These are phyloP conservation scores for Lindbergichthys nudifrons DNA, from an alignment of 2,797 vertebrate species.

Conservation along the genomic window DNA sequence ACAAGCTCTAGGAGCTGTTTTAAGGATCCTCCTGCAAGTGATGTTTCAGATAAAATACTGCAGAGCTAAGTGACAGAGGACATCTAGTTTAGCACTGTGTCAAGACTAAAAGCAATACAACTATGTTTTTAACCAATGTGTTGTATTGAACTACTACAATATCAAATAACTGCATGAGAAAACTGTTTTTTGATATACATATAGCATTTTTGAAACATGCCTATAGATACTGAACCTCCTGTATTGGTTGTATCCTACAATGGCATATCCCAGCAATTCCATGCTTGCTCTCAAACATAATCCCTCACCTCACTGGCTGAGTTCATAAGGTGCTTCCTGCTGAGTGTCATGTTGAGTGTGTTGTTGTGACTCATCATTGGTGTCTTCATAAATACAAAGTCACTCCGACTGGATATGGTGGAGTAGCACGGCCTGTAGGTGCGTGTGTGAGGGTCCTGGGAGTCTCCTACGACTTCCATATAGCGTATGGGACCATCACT, in stretches of 20 bases:
- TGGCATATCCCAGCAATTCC: conserved; percentile 14
- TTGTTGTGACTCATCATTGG: conserved; percentile 89
- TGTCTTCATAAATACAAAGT: conserved; percentile 94
- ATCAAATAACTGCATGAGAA: background rate
- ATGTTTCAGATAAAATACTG: conserved; percentile 30
- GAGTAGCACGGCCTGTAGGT: conserved; percentile 94
- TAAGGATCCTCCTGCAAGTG: conserved; percentile 4
- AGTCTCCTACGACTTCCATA: conserved; percentile 95
- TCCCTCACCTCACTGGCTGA: conserved; percentile 86
- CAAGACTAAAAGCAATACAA: conserved; percentile 4
- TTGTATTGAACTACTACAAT: background rate
- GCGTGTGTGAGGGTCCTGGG: conserved; percentile 89
- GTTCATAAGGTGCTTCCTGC: conserved; percentile 87
- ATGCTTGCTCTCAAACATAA: conserved; percentile 20
- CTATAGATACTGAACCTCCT: background rate
- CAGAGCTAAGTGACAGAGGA: conserved; percentile 18
- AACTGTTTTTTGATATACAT: background rate
- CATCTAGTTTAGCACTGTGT: conserved; percentile 17
- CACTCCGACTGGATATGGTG: conserved; percentile 90
- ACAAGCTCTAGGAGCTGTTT: conserved; percentile 23
- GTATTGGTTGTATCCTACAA: conserved; percentile 1
- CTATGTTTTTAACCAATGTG: background rate
- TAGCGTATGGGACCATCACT: conserved; percentile 96
- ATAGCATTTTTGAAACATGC: conserved; percentile 1
- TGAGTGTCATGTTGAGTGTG: conserved; percentile 88